phyloP scores from a whole-genome alignment of 37 sponge, comb jelly and placozoan genomes.

The Chondrosia reniformis region DNA sequence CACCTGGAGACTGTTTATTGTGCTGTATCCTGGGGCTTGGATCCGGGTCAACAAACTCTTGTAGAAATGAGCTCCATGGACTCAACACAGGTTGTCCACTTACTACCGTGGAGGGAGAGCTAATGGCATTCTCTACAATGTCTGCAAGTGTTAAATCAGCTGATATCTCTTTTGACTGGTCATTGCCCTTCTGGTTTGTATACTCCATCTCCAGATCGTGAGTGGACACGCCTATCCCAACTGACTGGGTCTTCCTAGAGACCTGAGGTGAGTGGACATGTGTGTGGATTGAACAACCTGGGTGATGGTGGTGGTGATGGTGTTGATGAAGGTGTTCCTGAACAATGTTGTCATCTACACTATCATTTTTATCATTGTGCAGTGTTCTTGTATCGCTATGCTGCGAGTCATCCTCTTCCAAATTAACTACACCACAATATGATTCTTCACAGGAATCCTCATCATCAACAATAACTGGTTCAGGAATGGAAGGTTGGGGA shows the following conservation, averaged over 20 bases:
- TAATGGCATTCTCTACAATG: conserved; percentile 1
- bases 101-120: background rate
- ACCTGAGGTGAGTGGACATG: conserved; percentile 2
- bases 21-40: no score
- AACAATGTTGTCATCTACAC: no score
- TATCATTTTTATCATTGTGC: no score
- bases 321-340: background rate
- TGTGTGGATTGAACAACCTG: background rate
- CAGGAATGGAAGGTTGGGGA: conserved; percentile 46
- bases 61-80: background rate
- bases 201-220: background rate
- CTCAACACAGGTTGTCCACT: background rate
- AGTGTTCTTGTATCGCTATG: no score
- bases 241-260: background rate
- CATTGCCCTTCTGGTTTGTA: background rate
- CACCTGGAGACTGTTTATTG: no score
- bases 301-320: conserved; percentile 18
- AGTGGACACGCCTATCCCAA: background rate
- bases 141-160: background rate
- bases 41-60: no score
- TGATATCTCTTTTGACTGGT: background rate
- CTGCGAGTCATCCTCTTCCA: no score
- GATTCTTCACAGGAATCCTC: no score
- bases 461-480: conserved; percentile 18
- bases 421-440: no score